Percentiles rank a stretch among this genome's conserved stretches.
These are phyloP conservation scores for Gymnoscelis rufifasciata DNA, from an alignment of 2,888 invertebrate genomes.

Conservation along the genomic window DNA sequence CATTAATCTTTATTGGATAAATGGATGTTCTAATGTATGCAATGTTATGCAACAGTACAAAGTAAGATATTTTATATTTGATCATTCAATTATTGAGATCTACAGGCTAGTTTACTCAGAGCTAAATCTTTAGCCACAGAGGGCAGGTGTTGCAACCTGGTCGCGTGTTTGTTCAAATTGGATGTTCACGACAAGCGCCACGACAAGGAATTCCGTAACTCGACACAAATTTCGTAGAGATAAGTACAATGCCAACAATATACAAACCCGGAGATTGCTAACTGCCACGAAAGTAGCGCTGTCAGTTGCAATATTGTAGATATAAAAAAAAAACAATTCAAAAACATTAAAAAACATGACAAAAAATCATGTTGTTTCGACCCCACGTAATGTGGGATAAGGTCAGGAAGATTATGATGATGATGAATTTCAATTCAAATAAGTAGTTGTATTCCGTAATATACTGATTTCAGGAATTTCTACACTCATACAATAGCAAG, in stretches of 20 bases:
- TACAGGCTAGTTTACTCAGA: conserved; percentile 16
- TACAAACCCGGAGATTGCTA: conserved; percentile 5
- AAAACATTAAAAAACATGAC: no score
- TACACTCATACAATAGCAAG: conserved; percentile 4
- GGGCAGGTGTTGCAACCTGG: conserved; percentile 26
- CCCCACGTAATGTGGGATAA: no score
- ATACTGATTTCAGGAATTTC: conserved; percentile 3
- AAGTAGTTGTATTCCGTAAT: not conserved
- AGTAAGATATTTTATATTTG: no score
- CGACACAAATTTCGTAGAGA: conserved; percentile 31
- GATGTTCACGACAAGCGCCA: conserved; percentile 40
- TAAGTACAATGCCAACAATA: conserved; percentile 5
- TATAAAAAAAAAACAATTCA: no score
- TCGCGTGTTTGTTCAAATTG: conserved; percentile 41
- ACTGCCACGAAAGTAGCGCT: conserved; percentile 14
- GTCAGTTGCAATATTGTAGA: no score
- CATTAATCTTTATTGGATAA: no score
- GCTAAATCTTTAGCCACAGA: conserved; percentile 12
- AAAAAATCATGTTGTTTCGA: no score
- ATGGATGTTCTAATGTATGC: no score
- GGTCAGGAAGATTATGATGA: no score
- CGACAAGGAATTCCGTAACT: conserved; percentile 37
- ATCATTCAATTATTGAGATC: no score
- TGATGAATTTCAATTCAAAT: no score
- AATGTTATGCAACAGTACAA: no score